Percentiles rank a stretch among this genome's conserved stretches.
phyloP scores from a whole-genome alignment of 2,888 invertebrate species.

The Hydropsyche betteni region DNA sequence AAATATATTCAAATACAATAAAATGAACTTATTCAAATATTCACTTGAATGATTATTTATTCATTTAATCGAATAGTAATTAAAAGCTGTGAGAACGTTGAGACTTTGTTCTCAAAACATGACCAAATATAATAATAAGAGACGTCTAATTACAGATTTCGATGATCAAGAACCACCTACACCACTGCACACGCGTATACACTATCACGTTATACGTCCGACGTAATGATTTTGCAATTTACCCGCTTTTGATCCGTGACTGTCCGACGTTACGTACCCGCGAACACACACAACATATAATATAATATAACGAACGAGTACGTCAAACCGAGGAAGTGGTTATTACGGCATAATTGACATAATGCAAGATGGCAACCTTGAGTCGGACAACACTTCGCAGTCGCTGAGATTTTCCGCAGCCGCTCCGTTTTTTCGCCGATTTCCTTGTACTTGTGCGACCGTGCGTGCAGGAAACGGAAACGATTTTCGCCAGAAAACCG shows the following conservation, averaged over 20 bases:
- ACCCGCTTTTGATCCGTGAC: conserved; percentile 16
- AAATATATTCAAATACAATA: too few species aligned
- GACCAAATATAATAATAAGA: too few species aligned
- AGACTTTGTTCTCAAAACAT: background rate
- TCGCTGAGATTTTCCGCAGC: background rate
- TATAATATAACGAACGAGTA: background rate
- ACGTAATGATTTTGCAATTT: conserved; percentile 23
- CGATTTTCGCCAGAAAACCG: background rate
- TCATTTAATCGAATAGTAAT: too few species aligned
- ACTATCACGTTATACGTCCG: background rate
- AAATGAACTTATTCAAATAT: too few species aligned
- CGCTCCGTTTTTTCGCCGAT: conserved; percentile 3
- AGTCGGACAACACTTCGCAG: background rate
- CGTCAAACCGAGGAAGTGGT: conserved; percentile 29
- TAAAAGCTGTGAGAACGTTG: background rate
- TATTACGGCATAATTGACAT: conserved; percentile 31
- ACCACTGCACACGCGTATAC: too few species aligned
- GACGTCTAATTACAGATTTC: background rate
- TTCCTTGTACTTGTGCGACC: background rate
- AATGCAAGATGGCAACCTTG: conserved; percentile 26
- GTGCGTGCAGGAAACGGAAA: conserved; percentile 13
- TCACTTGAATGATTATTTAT: too few species aligned
- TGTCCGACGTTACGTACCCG: background rate
- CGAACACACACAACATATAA: background rate
- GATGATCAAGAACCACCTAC: background rate